Evolutionary conservation across 2,113 vertebrate species (phyloP).

Genomic region (Actenoides lindsayi): DNA sequence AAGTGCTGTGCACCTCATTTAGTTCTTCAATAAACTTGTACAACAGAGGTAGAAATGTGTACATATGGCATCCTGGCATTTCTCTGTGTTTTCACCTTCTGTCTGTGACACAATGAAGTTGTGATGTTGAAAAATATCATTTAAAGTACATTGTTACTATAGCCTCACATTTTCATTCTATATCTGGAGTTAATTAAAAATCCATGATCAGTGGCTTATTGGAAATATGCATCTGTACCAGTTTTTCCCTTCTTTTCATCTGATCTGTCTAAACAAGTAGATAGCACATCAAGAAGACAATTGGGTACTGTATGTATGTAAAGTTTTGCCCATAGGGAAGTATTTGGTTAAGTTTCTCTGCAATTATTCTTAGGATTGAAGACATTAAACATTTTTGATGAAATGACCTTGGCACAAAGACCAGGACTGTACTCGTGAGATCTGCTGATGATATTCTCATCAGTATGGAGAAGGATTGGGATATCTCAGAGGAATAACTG

Average conservation of each 20-base stretch:
- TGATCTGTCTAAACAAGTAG: background rate
- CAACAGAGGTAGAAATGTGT: background rate
- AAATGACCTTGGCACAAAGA: background rate
- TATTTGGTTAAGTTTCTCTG: background rate
- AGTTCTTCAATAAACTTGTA: background rate
- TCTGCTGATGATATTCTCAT: background rate
- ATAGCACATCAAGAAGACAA: background rate
- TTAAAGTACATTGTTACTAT: background rate
- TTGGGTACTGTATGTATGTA: background rate
- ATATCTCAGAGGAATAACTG: background rate
- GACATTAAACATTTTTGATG: background rate
- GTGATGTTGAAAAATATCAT: background rate
- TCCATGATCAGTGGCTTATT: background rate
- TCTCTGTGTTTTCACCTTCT: background rate
- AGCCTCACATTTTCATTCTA: background rate
- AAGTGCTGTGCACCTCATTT: background rate
- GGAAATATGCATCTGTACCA: background rate
- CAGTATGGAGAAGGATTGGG: background rate
- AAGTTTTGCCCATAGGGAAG: background rate
- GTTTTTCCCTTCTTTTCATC: background rate
- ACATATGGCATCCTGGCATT: background rate
- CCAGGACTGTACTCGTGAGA: background rate
- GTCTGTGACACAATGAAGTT: background rate
- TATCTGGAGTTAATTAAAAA: background rate
- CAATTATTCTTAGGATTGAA: background rate